Conservation (phyloP, 2,888 invertebrate species). For the Cheilosia vernalis region DNA sequence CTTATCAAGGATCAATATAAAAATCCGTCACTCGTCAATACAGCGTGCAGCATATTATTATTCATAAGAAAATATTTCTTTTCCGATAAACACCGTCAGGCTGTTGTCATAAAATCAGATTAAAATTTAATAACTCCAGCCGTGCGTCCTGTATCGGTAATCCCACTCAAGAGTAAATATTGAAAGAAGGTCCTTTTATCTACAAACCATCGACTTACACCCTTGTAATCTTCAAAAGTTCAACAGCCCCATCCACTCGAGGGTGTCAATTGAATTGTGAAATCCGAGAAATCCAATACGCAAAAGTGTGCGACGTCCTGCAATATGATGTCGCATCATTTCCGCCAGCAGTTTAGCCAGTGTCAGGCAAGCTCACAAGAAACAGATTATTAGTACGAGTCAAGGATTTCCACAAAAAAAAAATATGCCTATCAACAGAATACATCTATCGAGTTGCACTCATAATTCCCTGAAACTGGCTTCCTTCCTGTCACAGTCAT, state of each 20-base stretch:
- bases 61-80: constrained; percentile 17
- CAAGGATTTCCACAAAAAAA: constrained; percentile 47
- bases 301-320: constrained; percentile 64
- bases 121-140: constrained; percentile 68
- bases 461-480: constrained; percentile 67
- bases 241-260: constrained; percentile 18
- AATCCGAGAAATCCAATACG: constrained; percentile 74
- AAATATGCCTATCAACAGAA: constrained; percentile 37
- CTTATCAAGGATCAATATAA: not conserved
- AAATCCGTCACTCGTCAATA: constrained; percentile 2
- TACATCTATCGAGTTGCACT: constrained; percentile 59
- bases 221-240: constrained; percentile 57
- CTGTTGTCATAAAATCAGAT: constrained; percentile 53
- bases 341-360: constrained; percentile 60
- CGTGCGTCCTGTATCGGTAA: constrained; percentile 31
- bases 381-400: constrained; percentile 55
- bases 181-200: constrained; percentile 46
- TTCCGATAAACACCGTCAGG: constrained; percentile 17
- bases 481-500: constrained; percentile 74
- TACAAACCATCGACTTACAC: constrained; percentile 57
- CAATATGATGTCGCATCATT: constrained; percentile 43
- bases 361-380: constrained; percentile 19
- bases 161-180: constrained; percentile 33
- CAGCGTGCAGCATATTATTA: not conserved
- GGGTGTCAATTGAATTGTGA: constrained; percentile 73